Conservation (phyloP, 2,888 invertebrate genomes). For the Drosophila monieri region DNA sequence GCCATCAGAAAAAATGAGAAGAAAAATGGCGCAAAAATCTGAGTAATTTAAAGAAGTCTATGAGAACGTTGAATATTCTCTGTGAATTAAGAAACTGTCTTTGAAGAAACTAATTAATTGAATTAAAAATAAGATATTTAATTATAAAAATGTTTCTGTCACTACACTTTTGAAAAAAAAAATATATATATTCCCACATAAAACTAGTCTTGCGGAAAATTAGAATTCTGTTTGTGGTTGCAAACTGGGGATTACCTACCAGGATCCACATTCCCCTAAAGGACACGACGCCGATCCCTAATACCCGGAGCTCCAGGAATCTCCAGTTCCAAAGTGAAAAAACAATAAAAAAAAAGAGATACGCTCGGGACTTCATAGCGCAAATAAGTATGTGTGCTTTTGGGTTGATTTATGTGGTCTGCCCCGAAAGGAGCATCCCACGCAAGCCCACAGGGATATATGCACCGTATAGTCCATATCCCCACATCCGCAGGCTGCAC, state of each 20-base stretch:
- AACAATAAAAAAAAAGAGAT: constrained; percentile 14
- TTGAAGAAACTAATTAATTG: not conserved
- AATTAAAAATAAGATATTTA: too few species aligned
- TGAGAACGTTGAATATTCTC: constrained; percentile 4
- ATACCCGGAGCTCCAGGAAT: constrained; percentile 13
- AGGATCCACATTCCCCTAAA: constrained; percentile 8
- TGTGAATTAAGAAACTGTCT: not conserved
- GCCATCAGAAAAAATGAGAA: constrained; percentile 14
- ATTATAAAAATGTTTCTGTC: too few species aligned
- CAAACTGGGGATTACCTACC: not conserved
- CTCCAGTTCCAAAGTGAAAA: not conserved
- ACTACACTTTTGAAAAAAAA: too few species aligned
- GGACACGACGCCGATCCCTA: constrained; percentile 14
- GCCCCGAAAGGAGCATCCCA: constrained; percentile 11
- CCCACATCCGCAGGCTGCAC: constrained; percentile 43
- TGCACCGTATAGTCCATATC: constrained; percentile 27
- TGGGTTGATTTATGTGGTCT: constrained; percentile 66
- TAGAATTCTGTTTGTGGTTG: not conserved
- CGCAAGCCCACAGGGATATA: constrained; percentile 38
- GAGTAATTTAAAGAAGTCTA: not conserved
- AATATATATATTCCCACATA: not conserved
- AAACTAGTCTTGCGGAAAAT: not conserved
- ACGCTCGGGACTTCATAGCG: constrained; percentile 51
- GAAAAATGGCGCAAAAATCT: not conserved
- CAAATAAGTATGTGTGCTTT: constrained; percentile 59